Evolutionary conservation across 2,113 vertebrate species (phyloP).

Genomic region (Panurus biarmicus): DNA sequence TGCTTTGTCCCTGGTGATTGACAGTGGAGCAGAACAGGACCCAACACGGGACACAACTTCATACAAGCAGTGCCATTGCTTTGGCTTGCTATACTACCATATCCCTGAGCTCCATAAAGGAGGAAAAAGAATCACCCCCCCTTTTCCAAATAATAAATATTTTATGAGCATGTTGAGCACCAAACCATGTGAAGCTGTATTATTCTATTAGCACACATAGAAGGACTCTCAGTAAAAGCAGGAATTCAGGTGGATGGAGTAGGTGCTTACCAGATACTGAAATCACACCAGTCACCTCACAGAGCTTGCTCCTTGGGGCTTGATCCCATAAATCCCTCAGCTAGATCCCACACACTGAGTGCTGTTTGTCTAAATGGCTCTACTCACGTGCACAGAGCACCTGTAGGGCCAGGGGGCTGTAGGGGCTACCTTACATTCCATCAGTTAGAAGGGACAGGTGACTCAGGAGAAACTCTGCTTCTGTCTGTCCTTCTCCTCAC

Average conservation of each 20-base stretch:
- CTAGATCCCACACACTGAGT: neutral
- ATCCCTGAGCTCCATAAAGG: neutral
- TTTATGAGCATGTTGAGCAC: neutral
- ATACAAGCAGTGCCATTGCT: neutral
- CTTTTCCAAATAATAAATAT: neutral
- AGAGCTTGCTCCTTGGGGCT: neutral
- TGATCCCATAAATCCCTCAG: neutral
- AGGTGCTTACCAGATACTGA: neutral
- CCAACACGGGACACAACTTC: neutral
- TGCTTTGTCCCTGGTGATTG: neutral
- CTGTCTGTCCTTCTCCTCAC: neutral
- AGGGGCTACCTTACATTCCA: neutral
- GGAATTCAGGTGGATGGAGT: neutral
- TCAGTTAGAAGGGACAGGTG: neutral
- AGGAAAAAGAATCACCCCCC: neutral
- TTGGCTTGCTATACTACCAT: neutral
- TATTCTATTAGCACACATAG: neutral
- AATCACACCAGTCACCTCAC: neutral
- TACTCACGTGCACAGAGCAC: neutral
- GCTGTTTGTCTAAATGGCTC: neutral
- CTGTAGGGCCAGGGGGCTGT: rapidly evolving
- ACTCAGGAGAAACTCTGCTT: neutral
- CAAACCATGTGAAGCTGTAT: neutral
- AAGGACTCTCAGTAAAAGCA: neutral
- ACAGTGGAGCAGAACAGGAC: neutral